A percentile compares a stretch with the other conserved stretches of the same genome.
Conservation (phyloP, 2,113 vertebrate genomes). For the Lycaon pictus region DNA sequence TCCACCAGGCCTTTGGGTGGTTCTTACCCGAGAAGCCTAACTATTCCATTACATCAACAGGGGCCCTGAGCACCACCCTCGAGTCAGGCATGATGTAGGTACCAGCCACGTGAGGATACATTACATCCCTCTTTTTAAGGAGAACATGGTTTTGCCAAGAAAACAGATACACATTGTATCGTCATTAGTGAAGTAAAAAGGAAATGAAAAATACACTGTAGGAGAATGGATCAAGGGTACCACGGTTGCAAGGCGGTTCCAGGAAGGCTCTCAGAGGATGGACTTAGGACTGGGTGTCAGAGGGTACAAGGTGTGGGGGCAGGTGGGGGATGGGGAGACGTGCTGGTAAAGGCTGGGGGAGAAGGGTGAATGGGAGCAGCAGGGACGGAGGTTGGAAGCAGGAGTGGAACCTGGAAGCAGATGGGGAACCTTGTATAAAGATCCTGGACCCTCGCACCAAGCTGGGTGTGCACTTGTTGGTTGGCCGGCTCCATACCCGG, state of each 20-base stretch:
- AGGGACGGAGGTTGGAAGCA: background rate
- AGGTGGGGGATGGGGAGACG: fast-evolving
- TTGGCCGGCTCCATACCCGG: too few relatives aligned
- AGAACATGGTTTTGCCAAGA: background rate
- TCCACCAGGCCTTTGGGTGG: fast-evolving
- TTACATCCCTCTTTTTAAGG: background rate
- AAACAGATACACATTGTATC: fast-evolving
- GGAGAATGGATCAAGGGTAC: fast-evolving
- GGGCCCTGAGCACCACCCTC: fast-evolving
- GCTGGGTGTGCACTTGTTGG: fast-evolving
- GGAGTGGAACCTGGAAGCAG: background rate
- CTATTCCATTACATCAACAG: background rate
- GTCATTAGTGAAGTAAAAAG: too few relatives aligned
- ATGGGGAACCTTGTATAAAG: background rate
- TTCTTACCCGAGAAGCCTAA: background rate
- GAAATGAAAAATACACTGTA: fast-evolving
- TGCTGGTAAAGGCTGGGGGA: fast-evolving
- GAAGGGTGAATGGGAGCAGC: fast-evolving
- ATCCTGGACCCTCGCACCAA: fast-evolving
- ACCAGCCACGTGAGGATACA: fast-evolving
- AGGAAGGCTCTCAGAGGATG: background rate
- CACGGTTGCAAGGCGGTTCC: fast-evolving
- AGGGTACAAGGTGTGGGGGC: too few relatives aligned
- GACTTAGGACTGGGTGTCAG: fast-evolving
- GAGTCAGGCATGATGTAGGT: background rate